A percentile compares a stretch with the other conserved stretches of the same genome.
phyloP scores from a whole-genome alignment of 1,140 invertebrate species.

The Argopecten irradians region DNA sequence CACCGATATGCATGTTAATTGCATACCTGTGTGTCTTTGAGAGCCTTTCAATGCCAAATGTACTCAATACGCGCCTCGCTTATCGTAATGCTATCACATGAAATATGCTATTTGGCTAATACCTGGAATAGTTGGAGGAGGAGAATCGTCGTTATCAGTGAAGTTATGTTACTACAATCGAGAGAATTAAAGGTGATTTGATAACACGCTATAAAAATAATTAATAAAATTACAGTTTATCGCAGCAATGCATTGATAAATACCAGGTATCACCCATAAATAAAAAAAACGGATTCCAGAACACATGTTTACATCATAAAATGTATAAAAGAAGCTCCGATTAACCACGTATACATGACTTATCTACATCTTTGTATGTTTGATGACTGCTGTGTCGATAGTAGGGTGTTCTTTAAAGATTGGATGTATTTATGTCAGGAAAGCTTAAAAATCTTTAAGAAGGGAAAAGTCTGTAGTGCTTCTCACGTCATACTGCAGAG shows the following conservation, averaged over 20 bases:
- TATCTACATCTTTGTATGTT: too few relatives aligned
- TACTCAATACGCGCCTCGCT: neutral
- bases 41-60: neutral
- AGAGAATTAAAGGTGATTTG: neutral
- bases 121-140: neutral
- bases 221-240: neutral
- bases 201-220: neutral
- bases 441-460: too few relatives aligned
- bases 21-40: neutral
- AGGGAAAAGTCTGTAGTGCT: too few relatives aligned
- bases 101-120: neutral
- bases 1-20: neutral
- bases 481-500: too few relatives aligned
- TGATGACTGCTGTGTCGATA: too few relatives aligned
- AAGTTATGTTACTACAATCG: neutral
- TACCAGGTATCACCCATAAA: neutral
- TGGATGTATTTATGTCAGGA: too few relatives aligned
- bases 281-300: neutral
- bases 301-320: neutral
- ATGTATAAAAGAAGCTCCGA: neutral
- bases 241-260: neutral
- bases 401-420: too few relatives aligned
- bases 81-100: conserved; percentile 5
- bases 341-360: too few relatives aligned
- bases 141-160: neutral